Percentiles rank a stretch among this genome's conserved stretches.
These are phyloP conservation scores for Syrphus vitripennis DNA, from an alignment of 2,888 invertebrate species.

Conservation along the genomic window DNA sequence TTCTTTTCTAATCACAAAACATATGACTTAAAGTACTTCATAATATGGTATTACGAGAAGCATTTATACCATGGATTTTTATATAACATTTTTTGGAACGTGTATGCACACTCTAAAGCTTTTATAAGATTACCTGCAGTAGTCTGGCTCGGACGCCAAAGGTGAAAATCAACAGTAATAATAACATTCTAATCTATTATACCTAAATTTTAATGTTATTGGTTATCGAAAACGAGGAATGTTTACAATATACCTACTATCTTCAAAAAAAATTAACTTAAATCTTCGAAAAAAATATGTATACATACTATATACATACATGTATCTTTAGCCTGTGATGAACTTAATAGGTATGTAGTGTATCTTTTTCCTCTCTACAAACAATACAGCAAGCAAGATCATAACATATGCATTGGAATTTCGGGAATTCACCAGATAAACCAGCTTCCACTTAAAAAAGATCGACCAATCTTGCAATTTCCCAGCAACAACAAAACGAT, in stretches of 20 bases:
- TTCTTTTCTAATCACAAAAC: slow-evolving; percentile 47
- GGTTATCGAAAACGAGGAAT: slow-evolving; percentile 38
- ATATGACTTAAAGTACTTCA: not conserved
- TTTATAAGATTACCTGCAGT: slow-evolving; percentile 21
- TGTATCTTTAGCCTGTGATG: slow-evolving; percentile 14
- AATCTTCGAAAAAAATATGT: not conserved
- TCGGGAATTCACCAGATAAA: slow-evolving; percentile 67
- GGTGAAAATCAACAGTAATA: slow-evolving; percentile 57
- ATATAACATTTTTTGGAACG: not conserved
- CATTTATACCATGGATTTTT: not conserved
- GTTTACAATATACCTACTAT: slow-evolving; percentile 10
- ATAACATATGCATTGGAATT: slow-evolving; percentile 62
- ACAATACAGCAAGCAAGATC: slow-evolving; percentile 65
- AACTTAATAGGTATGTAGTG: slow-evolving; percentile 16
- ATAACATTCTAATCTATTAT: slow-evolving; percentile 21
- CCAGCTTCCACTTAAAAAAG: slow-evolving; percentile 60
- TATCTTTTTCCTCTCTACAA: slow-evolving; percentile 41
- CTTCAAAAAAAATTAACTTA: slow-evolving; percentile 25
- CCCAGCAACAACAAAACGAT: slow-evolving; percentile 45
- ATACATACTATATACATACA: not conserved
- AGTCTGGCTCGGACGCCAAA: slow-evolving; percentile 1
- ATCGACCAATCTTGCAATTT: slow-evolving; percentile 32
- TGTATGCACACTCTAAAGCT: slow-evolving; percentile 9
- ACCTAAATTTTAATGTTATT: slow-evolving; percentile 17
- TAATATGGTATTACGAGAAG: not conserved